phyloP scores from a whole-genome alignment of 92 coral and sea anemone genomes.

The Actinernus sp. region DNA sequence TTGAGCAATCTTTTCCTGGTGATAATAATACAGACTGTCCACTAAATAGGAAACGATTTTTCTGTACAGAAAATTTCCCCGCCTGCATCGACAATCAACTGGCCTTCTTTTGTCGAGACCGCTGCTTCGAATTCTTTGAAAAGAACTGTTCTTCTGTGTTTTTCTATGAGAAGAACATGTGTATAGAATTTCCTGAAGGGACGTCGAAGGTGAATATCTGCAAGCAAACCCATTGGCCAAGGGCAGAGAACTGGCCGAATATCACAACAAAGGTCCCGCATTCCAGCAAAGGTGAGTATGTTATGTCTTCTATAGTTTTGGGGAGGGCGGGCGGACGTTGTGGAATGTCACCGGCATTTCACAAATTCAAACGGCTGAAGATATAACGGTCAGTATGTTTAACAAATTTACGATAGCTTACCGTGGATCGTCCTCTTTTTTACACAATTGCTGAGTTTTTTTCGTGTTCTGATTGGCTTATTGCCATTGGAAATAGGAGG shows the following conservation, averaged over 20 bases:
- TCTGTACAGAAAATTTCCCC: constrained; percentile 64
- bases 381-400: too few relatives aligned
- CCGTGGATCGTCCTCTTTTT: too few relatives aligned
- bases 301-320: too few relatives aligned
- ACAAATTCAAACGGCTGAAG: too few relatives aligned
- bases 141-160: constrained; percentile 45
- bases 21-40: constrained; percentile 1
- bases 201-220: constrained; percentile 24
- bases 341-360: too few relatives aligned
- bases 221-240: constrained; percentile 72
- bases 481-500: too few relatives aligned
- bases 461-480: too few relatives aligned
- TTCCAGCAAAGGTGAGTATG: too few relatives aligned
- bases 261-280: too few relatives aligned
- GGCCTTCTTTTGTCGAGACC: constrained; percentile 58
- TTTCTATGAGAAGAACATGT: constrained; percentile 35
- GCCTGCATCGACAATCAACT: constrained; percentile 43
- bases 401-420: too few relatives aligned
- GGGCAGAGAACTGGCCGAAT: constrained; percentile 66
- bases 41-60: constrained; percentile 3
- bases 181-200: constrained; percentile 69
- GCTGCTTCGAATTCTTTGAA: constrained; percentile 53
- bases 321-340: too few relatives aligned
- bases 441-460: too few relatives aligned
- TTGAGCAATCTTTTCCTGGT: background rate